A percentile compares a stretch with the other conserved stretches of the same genome.
Evolutionary conservation across 2,113 vertebrate genomes (phyloP).

Genomic region (Scatophagus argus): DNA sequence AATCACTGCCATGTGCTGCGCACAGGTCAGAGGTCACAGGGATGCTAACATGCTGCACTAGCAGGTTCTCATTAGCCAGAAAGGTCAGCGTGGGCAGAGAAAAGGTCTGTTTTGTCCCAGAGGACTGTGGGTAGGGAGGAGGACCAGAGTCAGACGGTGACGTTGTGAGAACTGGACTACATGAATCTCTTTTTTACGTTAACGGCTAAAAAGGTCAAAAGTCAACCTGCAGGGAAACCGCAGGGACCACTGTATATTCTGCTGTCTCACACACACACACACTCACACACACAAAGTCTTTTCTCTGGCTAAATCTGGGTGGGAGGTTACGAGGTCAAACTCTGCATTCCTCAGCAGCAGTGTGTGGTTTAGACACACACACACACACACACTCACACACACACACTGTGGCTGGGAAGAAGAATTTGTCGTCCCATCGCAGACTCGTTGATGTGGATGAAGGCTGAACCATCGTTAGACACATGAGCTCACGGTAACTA

Average conservation of each 20-base stretch:
- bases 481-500: conserved; percentile 21
- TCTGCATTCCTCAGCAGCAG: conserved; percentile 32
- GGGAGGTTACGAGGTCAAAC: conserved; percentile 40
- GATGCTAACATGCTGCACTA: neutral
- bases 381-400: conserved; percentile 22
- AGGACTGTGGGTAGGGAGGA: conserved; percentile 33
- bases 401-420: conserved; percentile 9
- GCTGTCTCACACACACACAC: neutral
- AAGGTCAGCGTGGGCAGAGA: conserved; percentile 25
- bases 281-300: conserved; percentile 2
- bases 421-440: conserved; percentile 6
- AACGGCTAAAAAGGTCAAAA: conserved; percentile 10
- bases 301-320: conserved; percentile 26
- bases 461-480: conserved; percentile 20
- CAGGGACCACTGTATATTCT: neutral
- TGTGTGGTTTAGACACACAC: conserved; percentile 16
- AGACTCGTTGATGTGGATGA: neutral
- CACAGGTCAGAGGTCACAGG: conserved; percentile 40
- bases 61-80: conserved; percentile 25
- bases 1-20: conserved; percentile 43
- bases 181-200: neutral
- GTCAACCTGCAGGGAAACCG: neutral
- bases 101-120: neutral
- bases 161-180: neutral
- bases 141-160: neutral